Conservation (phyloP, 2,888 invertebrate species). For the Pterobdella sp. region DNA sequence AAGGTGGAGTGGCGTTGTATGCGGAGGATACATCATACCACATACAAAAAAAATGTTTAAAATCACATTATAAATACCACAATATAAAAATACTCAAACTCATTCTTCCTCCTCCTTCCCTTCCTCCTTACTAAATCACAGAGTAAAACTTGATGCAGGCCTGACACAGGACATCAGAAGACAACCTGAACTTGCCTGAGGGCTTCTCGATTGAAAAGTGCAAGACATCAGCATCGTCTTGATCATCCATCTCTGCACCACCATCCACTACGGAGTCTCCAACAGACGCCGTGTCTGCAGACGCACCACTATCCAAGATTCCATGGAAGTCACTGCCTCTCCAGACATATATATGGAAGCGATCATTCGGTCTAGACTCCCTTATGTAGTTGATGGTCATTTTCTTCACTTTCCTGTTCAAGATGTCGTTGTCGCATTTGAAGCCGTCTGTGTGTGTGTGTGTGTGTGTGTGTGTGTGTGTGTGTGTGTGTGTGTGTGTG, state of each 20-base stretch:
- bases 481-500: background rate
- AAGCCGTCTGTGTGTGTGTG: constrained; percentile 11
- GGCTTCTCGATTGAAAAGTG: background rate
- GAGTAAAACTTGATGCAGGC: background rate
- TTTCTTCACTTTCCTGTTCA: constrained; percentile 39
- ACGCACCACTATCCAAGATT: no score
- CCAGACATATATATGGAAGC: constrained; percentile 27
- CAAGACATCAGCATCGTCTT: background rate
- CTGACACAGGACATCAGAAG: background rate
- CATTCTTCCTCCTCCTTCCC: background rate
- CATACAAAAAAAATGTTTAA: background rate
- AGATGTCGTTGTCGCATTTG: constrained; percentile 34
- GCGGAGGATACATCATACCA: no score
- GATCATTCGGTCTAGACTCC: constrained; percentile 43
- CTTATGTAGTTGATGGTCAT: constrained; percentile 42
- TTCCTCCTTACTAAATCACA: background rate
- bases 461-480: background rate
- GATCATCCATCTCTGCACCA: background rate
- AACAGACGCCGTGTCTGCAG: background rate
- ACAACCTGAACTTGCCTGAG: background rate
- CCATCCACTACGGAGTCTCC: background rate
- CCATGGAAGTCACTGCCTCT: background rate
- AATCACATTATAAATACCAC: background rate
- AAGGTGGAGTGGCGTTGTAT: no score
- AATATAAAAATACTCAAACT: background rate